These are phyloP conservation scores for Oceanodroma tethys DNA, from an alignment of 2,113 vertebrate genomes.

Conservation along the genomic window DNA sequence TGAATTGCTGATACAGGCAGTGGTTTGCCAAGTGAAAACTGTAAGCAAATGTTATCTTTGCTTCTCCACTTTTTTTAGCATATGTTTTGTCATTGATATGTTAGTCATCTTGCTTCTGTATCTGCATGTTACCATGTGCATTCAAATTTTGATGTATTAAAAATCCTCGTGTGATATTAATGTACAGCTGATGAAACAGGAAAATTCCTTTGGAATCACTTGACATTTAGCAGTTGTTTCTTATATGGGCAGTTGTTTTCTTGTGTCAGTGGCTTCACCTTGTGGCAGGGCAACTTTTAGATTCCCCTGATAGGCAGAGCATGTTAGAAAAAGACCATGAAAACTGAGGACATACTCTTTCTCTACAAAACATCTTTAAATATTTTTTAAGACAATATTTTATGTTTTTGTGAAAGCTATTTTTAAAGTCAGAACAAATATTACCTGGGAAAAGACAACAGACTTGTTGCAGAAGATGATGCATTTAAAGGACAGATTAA, in stretches of 20 bases:
- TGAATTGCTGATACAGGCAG: not conserved
- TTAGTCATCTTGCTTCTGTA: not conserved
- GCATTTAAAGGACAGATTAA: not conserved
- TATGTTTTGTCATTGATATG: not conserved
- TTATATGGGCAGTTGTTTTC: not conserved
- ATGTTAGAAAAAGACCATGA: not conserved
- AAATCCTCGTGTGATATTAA: not conserved
- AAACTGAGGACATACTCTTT: not conserved
- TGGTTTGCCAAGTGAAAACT: not conserved
- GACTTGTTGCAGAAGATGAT: not conserved
- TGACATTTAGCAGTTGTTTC: not conserved
- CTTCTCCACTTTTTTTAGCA: not conserved
- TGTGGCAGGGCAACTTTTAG: not conserved
- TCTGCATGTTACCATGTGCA: not conserved
- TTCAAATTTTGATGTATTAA: not conserved
- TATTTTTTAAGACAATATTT: not conserved
- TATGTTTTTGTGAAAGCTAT: not conserved
- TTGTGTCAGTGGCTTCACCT: not conserved
- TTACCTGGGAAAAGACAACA: not conserved
- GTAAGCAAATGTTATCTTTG: not conserved
- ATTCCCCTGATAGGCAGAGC: not conserved
- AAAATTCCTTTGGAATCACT: not conserved
- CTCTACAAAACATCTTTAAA: not conserved
- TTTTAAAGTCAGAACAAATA: not conserved
- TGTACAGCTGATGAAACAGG: not conserved